These are phyloP conservation scores for Drosophila greeni DNA, from an alignment of 2,888 invertebrate species.

Conservation along the genomic window DNA sequence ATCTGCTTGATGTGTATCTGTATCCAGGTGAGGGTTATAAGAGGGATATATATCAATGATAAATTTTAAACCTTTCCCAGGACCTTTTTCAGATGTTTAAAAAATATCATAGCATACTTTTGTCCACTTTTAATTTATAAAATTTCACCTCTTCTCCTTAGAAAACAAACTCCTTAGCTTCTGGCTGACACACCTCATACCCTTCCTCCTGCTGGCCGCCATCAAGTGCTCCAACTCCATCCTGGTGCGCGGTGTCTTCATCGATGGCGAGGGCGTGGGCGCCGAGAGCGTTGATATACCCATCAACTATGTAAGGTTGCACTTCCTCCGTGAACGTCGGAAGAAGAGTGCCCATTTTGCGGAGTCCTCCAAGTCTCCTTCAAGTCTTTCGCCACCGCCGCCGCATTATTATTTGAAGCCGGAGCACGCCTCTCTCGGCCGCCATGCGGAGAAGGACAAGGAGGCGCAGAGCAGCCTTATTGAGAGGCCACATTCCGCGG, in stretches of 20 bases:
- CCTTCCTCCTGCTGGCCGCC: conserved; percentile 86
- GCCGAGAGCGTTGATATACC: conserved; percentile 91
- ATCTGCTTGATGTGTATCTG: conserved; percentile 87
- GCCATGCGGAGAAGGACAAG: conserved; percentile 57
- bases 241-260: conserved; percentile 91
- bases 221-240: conserved; percentile 92
- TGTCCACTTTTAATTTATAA: too few relatives aligned
- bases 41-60: too few relatives aligned
- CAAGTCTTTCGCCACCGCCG: conserved; percentile 16
- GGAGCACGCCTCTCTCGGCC: conserved; percentile 50
- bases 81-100: too few relatives aligned
- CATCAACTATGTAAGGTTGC: conserved; percentile 88
- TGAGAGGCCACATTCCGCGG: conserved; percentile 56
- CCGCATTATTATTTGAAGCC: conserved; percentile 59
- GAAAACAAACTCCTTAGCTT: conserved; percentile 87
- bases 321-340: conserved; percentile 84
- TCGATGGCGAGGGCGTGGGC: conserved; percentile 90
- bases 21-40: conserved; percentile 82
- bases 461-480: conserved; percentile 73
- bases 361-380: conserved; percentile 31
- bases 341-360: conserved; percentile 79
- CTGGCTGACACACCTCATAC: conserved; percentile 88
- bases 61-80: too few relatives aligned
- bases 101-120: too few relatives aligned
- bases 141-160: conserved; percentile 56